Percentiles rank a stretch among this genome's conserved stretches.
phyloP scores from a whole-genome alignment of 2,888 invertebrate genomes.

The Pimpla rufipes region DNA sequence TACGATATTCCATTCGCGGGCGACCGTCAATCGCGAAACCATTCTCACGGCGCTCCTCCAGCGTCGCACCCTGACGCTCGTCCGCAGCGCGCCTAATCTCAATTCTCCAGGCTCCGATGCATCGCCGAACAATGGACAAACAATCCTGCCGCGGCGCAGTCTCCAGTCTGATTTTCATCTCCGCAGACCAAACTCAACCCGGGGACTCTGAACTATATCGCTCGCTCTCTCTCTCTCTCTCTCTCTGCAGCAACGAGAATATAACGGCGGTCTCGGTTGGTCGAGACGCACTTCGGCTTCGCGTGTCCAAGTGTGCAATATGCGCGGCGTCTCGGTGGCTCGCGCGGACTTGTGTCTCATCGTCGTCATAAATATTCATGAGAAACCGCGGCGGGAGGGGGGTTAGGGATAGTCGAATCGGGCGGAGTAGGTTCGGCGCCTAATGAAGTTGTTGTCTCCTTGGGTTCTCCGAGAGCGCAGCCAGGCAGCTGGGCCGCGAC shows the following conservation, averaged over 20 bases:
- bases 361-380: constrained; percentile 82
- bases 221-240: no score
- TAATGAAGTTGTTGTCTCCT: constrained; percentile 85
- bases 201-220: no score
- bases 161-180: constrained; percentile 18
- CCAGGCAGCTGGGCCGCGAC: constrained; percentile 30
- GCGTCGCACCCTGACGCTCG: neutral
- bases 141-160: neutral
- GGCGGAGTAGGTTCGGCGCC: constrained; percentile 72
- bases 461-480: constrained; percentile 71
- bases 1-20: constrained; percentile 59
- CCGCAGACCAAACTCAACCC: neutral
- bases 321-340: neutral
- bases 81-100: neutral
- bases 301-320: constrained; percentile 7
- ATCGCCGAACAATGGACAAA: constrained; percentile 11
- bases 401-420: constrained; percentile 42
- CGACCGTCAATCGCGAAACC: constrained; percentile 15
- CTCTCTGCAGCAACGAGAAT: neutral
- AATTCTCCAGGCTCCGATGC: constrained; percentile 16
- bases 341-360: constrained; percentile 52
- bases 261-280: no score
- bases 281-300: neutral
- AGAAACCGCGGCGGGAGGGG: constrained; percentile 74
- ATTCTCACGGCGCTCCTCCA: constrained; percentile 23